Conservation (phyloP, 2,888 invertebrate species). For the Mechanitis mazaeus region DNA sequence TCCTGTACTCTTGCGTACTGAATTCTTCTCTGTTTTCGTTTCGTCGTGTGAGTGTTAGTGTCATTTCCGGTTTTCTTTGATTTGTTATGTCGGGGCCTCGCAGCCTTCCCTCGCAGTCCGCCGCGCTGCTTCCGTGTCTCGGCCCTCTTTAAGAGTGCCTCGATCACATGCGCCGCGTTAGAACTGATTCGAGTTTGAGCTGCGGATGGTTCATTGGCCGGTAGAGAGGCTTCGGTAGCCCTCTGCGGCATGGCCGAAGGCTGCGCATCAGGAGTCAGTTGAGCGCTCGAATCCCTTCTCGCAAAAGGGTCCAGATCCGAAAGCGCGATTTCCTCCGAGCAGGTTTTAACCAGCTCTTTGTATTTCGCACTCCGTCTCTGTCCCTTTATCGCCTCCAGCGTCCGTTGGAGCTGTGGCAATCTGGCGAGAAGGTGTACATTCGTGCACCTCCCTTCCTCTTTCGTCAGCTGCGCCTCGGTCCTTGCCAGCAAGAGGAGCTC, state of each 20-base stretch:
- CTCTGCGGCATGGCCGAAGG: background rate
- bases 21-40: conserved; percentile 14
- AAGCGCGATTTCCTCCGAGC: conserved; percentile 8
- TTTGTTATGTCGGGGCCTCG: conserved; percentile 6
- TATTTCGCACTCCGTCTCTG: conserved; percentile 19
- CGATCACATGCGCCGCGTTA: background rate
- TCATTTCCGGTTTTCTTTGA: background rate
- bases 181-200: background rate
- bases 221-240: background rate
- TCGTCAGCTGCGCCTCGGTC: conserved; percentile 25
- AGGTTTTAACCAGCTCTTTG: conserved; percentile 18
- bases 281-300: conserved; percentile 17
- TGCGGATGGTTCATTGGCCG: conserved; percentile 4
- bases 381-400: conserved; percentile 26
- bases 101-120: conserved; percentile 9
- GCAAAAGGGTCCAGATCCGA: conserved; percentile 12
- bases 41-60: conserved; percentile 13
- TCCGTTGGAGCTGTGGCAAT: conserved; percentile 21
- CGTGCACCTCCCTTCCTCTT: too few relatives aligned
- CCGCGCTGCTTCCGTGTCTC: conserved; percentile 7
- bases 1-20: conserved; percentile 30
- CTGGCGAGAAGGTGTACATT: conserved; percentile 16
- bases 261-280: conserved; percentile 8
- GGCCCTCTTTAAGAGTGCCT: conserved; percentile 11
- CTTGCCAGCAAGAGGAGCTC: conserved; percentile 24